These are phyloP conservation scores for Drosophila merina DNA, from an alignment of 2,888 invertebrate species.

Conservation along the genomic window DNA sequence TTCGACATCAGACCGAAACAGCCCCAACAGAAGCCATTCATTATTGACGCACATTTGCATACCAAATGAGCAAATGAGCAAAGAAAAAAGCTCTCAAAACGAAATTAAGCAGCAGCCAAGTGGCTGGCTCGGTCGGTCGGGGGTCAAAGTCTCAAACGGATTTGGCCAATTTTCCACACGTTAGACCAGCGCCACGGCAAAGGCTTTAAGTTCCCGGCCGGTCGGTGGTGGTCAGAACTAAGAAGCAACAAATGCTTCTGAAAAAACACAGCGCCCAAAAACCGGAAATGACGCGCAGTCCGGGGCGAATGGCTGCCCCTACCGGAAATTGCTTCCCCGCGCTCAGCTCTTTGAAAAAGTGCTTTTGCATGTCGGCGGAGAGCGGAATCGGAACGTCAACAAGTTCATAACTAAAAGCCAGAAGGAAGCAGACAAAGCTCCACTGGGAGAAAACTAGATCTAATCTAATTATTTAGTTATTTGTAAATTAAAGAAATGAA, in stretches of 20 bases:
- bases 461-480: no score
- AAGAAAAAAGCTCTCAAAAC: background rate
- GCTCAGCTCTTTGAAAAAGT: slow-evolving; percentile 35
- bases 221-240: slow-evolving; percentile 6
- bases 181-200: slow-evolving; percentile 18
- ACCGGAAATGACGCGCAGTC: slow-evolving; percentile 69
- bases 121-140: background rate
- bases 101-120: slow-evolving; percentile 8
- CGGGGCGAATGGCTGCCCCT: slow-evolving; percentile 55
- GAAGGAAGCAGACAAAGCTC: background rate
- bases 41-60: slow-evolving; percentile 43
- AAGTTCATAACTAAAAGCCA: slow-evolving; percentile 37
- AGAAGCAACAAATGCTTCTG: slow-evolving; percentile 5
- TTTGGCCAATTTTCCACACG: slow-evolving; percentile 42
- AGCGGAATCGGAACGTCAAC: slow-evolving; percentile 32
- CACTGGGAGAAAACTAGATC: slow-evolving; percentile 4
- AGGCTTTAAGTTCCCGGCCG: slow-evolving; percentile 14
- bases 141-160: slow-evolving; percentile 19
- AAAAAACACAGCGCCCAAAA: slow-evolving; percentile 7
- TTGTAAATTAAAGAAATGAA: no score
- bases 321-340: slow-evolving; percentile 65
- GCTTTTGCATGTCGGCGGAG: slow-evolving; percentile 56
- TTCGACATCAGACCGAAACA: background rate
- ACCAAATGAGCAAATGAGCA: slow-evolving; percentile 40
- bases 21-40: slow-evolving; percentile 12